Evolutionary conservation across 2,113 vertebrate genomes (phyloP).

Genomic region (Anhinga anhinga): DNA sequence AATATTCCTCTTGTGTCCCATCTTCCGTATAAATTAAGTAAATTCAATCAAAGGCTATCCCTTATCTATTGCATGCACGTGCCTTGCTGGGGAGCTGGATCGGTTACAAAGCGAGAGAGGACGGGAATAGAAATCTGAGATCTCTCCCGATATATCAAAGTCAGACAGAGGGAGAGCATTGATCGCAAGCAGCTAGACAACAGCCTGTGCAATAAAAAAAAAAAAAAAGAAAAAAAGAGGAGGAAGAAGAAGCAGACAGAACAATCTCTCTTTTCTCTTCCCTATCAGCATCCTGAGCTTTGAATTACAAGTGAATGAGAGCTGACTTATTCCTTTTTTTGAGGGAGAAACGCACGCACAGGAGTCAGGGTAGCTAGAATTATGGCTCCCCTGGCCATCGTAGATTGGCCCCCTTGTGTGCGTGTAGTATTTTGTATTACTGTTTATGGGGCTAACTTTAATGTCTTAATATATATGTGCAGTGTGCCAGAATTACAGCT

Average conservation of each 20-base stretch:
- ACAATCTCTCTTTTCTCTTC: constrained; percentile 4
- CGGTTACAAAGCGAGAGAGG: background rate
- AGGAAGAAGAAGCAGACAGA: background rate
- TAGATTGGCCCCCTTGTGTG: constrained; percentile 32
- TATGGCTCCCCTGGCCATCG: constrained; percentile 32
- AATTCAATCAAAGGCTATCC: constrained; percentile 61
- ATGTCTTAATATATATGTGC: constrained; percentile 69
- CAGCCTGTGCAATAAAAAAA: background rate
- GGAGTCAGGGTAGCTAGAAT: constrained; percentile 22
- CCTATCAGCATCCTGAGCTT: constrained; percentile 17
- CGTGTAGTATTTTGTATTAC: constrained; percentile 40
- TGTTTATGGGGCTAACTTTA: constrained; percentile 68
- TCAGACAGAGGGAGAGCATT: constrained; percentile 21
- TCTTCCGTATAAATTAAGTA: constrained; percentile 50
- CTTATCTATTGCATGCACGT: constrained; percentile 37
- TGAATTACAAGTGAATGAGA: constrained; percentile 64
- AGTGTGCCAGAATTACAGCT: constrained; percentile 53
- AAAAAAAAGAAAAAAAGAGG: background rate
- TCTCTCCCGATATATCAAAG: constrained; percentile 29
- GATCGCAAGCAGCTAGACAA: constrained; percentile 22
- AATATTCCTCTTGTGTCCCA: constrained; percentile 60
- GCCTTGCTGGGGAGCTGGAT: constrained; percentile 9
- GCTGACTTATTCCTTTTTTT: constrained; percentile 48
- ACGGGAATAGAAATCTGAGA: constrained; percentile 29
- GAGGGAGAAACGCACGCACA: background rate